Percentiles rank a stretch among this genome's conserved stretches.
Evolutionary conservation across 2,113 vertebrate species (phyloP).

Genomic region (Proteles cristata): DNA sequence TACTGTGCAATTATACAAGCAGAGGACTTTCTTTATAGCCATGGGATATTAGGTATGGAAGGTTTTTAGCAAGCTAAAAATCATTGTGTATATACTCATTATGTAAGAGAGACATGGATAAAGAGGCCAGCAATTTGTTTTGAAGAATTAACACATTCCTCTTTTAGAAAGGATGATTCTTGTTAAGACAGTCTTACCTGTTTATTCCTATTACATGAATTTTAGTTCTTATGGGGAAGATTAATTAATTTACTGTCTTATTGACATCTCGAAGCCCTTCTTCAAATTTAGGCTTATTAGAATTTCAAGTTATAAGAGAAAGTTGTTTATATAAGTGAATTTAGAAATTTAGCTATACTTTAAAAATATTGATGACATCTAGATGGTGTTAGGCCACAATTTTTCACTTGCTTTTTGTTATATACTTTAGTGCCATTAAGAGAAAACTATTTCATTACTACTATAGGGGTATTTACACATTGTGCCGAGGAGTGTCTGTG

Average conservation of each 20-base stretch:
- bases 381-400: neutral
- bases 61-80: conserved; percentile 27
- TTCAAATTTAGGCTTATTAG: neutral
- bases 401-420: neutral
- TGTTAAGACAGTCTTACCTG: conserved; percentile 6
- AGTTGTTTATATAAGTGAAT: neutral
- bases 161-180: conserved; percentile 38
- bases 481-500: neutral
- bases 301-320: neutral
- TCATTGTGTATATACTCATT: neutral
- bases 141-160: conserved; percentile 16
- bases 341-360: neutral
- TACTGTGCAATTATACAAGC: neutral
- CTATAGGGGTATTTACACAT: neutral
- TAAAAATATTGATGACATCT: neutral
- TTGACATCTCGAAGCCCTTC: neutral
- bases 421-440: neutral
- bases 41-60: neutral
- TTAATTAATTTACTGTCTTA: neutral
- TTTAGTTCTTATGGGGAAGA: conserved; percentile 6
- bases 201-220: neutral
- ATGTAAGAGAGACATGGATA: neutral
- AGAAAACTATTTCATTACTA: neutral
- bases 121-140: neutral
- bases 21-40: neutral